These are phyloP conservation scores for Sebastes kiyomatsui DNA, from an alignment of 2,797 vertebrate genomes.

Conservation along the genomic window DNA sequence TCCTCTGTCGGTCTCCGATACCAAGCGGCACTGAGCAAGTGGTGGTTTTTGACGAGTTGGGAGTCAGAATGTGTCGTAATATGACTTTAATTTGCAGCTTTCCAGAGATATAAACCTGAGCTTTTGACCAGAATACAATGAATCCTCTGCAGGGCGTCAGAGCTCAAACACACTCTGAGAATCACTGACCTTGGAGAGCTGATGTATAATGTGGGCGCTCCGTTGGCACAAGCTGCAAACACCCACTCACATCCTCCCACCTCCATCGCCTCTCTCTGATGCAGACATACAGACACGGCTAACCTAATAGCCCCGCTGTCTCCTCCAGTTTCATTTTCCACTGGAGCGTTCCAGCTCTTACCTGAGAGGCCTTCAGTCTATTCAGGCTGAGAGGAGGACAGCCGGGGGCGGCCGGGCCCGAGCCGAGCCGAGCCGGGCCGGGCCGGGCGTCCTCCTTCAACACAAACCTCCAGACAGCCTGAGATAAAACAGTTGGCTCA, in stretches of 20 bases:
- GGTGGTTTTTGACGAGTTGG: too few relatives aligned
- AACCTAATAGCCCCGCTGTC: conserved; percentile 43
- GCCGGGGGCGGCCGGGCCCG: not conserved
- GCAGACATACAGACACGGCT: conserved; percentile 29
- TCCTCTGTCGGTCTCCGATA: too few relatives aligned
- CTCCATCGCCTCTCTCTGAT: conserved; percentile 1
- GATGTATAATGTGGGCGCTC: conserved; percentile 5
- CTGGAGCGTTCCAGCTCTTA: conserved; percentile 52
- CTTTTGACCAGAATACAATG: too few relatives aligned
- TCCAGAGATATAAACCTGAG: too few relatives aligned
- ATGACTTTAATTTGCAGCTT: too few relatives aligned
- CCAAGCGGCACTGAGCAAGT: too few relatives aligned
- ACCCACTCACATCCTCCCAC: conserved; percentile 45
- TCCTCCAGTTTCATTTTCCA: conserved; percentile 79
- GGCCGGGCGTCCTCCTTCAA: not conserved
- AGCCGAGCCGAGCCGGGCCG: not conserved
- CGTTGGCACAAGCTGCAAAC: not conserved
- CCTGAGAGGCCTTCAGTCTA: conserved; percentile 46
- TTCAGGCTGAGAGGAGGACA: conserved; percentile 38
- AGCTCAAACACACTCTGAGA: not conserved
- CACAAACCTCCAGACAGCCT: conserved; percentile 36
- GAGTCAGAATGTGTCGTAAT: too few relatives aligned
- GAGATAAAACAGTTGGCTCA: conserved; percentile 22
- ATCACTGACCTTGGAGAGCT: conserved; percentile 31
- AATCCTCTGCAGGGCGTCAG: not conserved